Percentiles rank a stretch among this genome's conserved stretches.
Evolutionary conservation across 2,113 vertebrate genomes (phyloP).

Genomic region (Syrmaticus mikado): DNA sequence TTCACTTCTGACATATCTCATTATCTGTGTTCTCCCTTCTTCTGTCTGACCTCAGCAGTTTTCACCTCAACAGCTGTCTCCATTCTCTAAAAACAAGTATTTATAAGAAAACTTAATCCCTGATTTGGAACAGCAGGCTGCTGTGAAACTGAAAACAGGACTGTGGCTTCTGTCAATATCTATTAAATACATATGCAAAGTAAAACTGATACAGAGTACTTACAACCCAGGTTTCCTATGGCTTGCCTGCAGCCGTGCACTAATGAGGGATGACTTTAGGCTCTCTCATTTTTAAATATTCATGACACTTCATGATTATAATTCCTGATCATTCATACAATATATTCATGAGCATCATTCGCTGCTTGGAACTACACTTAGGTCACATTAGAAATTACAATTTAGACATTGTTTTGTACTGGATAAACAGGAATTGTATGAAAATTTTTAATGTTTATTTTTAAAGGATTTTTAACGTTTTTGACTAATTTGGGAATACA

Average conservation of each 20-base stretch:
- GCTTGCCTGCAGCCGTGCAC: background rate
- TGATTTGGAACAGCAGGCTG: background rate
- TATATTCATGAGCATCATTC: background rate
- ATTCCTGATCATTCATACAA: background rate
- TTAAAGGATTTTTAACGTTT: background rate
- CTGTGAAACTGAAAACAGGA: background rate
- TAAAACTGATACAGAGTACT: background rate
- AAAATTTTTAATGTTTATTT: background rate
- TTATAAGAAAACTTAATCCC: background rate
- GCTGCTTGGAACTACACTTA: background rate
- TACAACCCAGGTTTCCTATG: background rate
- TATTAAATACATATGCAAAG: background rate
- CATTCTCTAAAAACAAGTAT: background rate
- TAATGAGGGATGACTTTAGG: background rate
- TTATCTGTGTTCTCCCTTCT: background rate
- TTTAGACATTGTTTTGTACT: background rate
- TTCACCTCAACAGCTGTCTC: background rate
- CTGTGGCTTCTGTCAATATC: background rate
- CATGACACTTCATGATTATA: background rate
- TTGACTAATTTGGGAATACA: constrained; percentile 3
- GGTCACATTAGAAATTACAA: background rate
- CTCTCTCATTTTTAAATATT: background rate
- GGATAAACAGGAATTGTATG: background rate
- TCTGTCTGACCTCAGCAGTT: background rate
- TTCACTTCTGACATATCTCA: background rate